Conservation (phyloP, 1,140 invertebrate genomes). For the Calliopsis andreniformis region DNA sequence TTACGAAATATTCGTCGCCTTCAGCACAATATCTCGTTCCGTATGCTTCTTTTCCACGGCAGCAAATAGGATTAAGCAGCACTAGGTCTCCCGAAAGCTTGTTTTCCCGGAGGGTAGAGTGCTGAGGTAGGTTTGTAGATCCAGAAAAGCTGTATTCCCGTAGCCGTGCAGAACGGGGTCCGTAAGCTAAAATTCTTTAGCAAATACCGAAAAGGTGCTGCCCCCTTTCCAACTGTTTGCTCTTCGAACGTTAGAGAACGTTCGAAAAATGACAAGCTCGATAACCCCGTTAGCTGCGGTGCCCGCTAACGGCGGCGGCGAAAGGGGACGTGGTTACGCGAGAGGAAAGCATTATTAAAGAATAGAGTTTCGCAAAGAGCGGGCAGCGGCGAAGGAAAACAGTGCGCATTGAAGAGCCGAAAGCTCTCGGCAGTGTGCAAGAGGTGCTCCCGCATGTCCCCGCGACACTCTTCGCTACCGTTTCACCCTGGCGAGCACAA, state of each 20-base stretch:
- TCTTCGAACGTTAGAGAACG: neutral
- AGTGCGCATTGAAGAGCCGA: neutral
- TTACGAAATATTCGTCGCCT: too few species aligned
- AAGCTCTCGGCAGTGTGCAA: neutral
- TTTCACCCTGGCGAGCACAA: neutral
- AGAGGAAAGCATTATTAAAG: constrained; percentile 14
- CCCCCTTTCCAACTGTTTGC: neutral
- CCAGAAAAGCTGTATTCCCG: too few species aligned
- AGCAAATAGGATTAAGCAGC: too few species aligned
- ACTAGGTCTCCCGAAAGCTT: too few species aligned
- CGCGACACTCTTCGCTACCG: constrained; percentile 3
- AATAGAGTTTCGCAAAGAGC: neutral
- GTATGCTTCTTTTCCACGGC: too few species aligned
- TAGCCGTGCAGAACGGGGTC: too few species aligned
- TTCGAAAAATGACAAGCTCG: neutral
- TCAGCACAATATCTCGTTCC: too few species aligned
- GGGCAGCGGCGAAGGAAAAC: neutral
- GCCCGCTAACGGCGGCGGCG: neutral
- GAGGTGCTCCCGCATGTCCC: neutral
- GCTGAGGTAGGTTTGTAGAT: too few species aligned
- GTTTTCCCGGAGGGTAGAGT: too few species aligned
- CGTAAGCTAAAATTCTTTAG: too few species aligned
- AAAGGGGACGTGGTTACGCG: too few species aligned
- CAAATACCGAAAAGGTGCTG: too few species aligned
- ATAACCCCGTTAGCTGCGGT: neutral